Conservation (phyloP, 2,888 invertebrate species). For the Galerucella nymphaeae region DNA sequence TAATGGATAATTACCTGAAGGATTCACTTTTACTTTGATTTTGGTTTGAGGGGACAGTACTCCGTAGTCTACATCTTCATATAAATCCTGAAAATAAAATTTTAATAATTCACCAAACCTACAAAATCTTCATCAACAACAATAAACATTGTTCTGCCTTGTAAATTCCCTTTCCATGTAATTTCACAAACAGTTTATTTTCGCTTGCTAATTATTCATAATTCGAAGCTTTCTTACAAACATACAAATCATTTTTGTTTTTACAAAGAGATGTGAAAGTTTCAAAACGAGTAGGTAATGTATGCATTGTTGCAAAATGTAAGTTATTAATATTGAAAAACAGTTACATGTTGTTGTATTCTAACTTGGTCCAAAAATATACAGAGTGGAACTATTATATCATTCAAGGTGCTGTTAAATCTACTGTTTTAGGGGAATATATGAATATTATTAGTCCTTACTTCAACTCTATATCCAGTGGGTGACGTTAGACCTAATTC, state of each 20-base stretch:
- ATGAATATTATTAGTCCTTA: slow-evolving; percentile 59
- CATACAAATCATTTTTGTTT: background rate
- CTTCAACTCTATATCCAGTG: slow-evolving; percentile 86
- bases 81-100: slow-evolving; percentile 76
- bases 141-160: background rate
- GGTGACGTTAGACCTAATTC: slow-evolving; percentile 86
- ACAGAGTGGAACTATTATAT: background rate
- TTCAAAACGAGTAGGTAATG: background rate
- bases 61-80: slow-evolving; percentile 90
- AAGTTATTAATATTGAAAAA: background rate
- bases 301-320: background rate
- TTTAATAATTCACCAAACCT: background rate
- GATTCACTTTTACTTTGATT: slow-evolving; percentile 93
- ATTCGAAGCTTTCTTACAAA: slow-evolving; percentile 25
- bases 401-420: too few relatives aligned
- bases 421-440: too few relatives aligned
- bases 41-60: slow-evolving; percentile 85
- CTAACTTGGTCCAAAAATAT: too few relatives aligned
- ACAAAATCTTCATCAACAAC: background rate
- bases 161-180: slow-evolving; percentile 19
- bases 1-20: slow-evolving; percentile 74
- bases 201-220: slow-evolving; percentile 24
- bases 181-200: slow-evolving; percentile 14
- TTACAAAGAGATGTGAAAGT: slow-evolving; percentile 23
- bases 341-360: background rate